Base-by-base conservation (phyloP, 2,797 vertebrate species). In the Clarias laeviceps region DNA sequence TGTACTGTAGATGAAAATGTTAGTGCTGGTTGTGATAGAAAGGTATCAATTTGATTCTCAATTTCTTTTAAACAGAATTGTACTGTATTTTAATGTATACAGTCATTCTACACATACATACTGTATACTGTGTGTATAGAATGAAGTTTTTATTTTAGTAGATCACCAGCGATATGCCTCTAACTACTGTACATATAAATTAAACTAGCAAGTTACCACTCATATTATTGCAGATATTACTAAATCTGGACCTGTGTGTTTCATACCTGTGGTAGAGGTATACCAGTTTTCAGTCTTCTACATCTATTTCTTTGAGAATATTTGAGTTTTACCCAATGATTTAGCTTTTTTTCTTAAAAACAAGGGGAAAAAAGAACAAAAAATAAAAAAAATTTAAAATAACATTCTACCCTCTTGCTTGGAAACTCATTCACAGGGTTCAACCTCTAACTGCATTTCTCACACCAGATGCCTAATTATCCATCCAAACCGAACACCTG, bases 381-480 rank as follows among this genome's bases (percentile, higher is more conserved):
- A 6, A 29, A 29, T 34, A 34, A 34, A 34, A 34, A 34, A 74
- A 7, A 54, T 4, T 14, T 32, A 69, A 20, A 7, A 69, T 11
- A 54, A 54, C 14, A n/a, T 17, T 17, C 57, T 64, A 57, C 32
- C 32, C 70, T 65, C 5, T 18, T 77, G 80, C 50, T 82, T 50
- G 45, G 37, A 62, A 54, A 70, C 62, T 78, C 27, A 78, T 61
- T 17, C 5, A 54, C 22, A 24, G 29, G 66, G 61, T 74, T 37
- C 32, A 24, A 34, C 32, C 45, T 50, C 15, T 72, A 18, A 29
- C 27, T 80, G 76, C 56, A 32, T 65, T 54, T 56, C 29, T 64
- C 65, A 86, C 8, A 70, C 29, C 32, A 54, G 57, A 80, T 45
- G 54, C n/a, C 24, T 78, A 79, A 84, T 79, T 79, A 78, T 59